phyloP scores from a whole-genome alignment of 2,888 invertebrate genomes.

The Ormia ochracea region DNA sequence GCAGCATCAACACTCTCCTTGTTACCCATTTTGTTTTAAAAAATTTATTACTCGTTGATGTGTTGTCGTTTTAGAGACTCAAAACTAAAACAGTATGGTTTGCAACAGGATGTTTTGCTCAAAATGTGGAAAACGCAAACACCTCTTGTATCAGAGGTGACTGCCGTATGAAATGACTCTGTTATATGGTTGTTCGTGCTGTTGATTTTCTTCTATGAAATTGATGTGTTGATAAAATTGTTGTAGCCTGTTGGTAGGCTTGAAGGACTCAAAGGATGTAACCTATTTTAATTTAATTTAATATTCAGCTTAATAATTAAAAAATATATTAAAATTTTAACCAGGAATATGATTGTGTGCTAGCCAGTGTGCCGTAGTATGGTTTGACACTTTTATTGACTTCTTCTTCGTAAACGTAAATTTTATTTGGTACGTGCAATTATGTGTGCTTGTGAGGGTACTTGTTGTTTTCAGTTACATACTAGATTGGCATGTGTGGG shows the following conservation, averaged over 20 bases:
- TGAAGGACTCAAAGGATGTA: constrained; percentile 25
- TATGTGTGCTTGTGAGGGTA: neutral
- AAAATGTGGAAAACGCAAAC: neutral
- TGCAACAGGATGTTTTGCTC: neutral
- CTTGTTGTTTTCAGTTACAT: constrained; percentile 2
- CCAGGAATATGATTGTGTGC: neutral
- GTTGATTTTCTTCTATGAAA: neutral
- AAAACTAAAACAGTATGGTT: neutral
- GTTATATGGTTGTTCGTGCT: constrained; percentile 12
- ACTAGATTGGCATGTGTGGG: neutral
- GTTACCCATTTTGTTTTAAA: constrained; percentile 82
- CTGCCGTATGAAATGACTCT: neutral
- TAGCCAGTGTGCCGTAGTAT: neutral
- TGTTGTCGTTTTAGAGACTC: constrained; percentile 67
- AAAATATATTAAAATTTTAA: constrained; percentile 11
- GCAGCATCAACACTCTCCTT: constrained; percentile 88
- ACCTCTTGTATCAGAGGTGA: neutral
- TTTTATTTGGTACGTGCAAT: neutral
- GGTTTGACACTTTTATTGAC: neutral
- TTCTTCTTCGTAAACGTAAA: neutral
- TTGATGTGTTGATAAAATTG: neutral
- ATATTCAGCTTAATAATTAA: constrained; percentile 44
- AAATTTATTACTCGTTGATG: constrained; percentile 40
- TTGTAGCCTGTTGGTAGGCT: neutral
- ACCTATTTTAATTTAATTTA: constrained; percentile 38